Evolutionary conservation across 2,113 vertebrate genomes (phyloP).

Genomic region (Spermophilus dauricus): DNA sequence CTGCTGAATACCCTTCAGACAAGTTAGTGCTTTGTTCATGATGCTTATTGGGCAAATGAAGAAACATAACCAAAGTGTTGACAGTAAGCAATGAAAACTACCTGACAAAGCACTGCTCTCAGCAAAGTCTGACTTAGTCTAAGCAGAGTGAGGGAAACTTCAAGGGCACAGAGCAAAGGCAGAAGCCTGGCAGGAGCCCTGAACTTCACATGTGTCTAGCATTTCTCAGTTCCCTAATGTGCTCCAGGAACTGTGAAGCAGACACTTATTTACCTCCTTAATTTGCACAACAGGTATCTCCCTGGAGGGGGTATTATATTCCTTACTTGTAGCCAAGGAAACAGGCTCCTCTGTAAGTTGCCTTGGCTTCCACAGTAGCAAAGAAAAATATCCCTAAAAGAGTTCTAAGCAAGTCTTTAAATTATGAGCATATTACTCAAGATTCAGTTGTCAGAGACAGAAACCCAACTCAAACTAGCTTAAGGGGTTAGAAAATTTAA

Average conservation of each 20-base stretch:
- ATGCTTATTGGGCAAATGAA: neutral
- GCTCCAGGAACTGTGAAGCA: neutral
- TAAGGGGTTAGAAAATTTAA: too few species aligned
- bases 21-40: neutral
- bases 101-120: constrained; percentile 35
- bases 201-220: neutral
- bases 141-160: neutral
- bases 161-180: constrained; percentile 8
- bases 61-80: neutral
- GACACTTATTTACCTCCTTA: neutral
- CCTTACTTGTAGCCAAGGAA: neutral
- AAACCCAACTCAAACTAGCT: neutral
- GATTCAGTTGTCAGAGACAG: neutral
- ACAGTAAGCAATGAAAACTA: neutral
- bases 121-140: constrained; percentile 15
- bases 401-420: constrained; percentile 7
- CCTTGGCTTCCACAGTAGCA: neutral
- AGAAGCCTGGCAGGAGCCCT: neutral
- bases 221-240: neutral
- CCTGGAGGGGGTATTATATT: neutral
- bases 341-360: neutral
- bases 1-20: neutral
- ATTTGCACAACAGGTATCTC: neutral
- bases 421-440: neutral
- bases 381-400: neutral